Base-by-base conservation (phyloP, 2,113 vertebrate genomes). In the Formicarius rufipectus region DNA sequence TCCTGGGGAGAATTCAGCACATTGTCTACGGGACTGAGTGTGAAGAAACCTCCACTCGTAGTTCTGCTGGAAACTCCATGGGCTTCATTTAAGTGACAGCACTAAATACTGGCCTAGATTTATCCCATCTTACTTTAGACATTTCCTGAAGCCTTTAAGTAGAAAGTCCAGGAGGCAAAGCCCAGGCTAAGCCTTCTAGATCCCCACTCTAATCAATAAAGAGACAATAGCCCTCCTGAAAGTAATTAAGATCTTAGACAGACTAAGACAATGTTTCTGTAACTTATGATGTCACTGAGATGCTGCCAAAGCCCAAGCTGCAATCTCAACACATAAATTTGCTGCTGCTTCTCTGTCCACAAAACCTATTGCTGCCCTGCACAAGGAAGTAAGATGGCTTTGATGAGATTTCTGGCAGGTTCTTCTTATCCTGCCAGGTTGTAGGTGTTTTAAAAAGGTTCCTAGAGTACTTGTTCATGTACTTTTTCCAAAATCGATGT, bases 221-320 rank as follows among this genome's bases (percentile, higher is more conserved):
- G 62, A 95, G 66, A 82, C 78, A 95, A 93, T 21, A 42, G 83
- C 55, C 59, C 83, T 86, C 95, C 75, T 95, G 86, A 95, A 95
- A 94, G 89, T 78, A 86, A 96, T 52, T 86, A 90, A 89, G 75
- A 84, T 74, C 91, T 86, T 77, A 93, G 49, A 84, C 40, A 45
- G 86, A 35, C 92, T 93, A 93, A 86, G 83, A 75, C 90, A 90
- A 63, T 30, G 44, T 94, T 94, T 94, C 92, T 62, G n/a, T 91
- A 90, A 84, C 88, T 94, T 68, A 74, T 25, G 76, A 93, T 71
- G 89, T 92, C 93, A 93, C 64, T 21, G 80, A 95, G 89, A 56
- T 0, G 1, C 59, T 74, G 83, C 72, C 92, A 90, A 93, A 92
- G 50, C 40, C 68, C 37, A 35, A 42, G 59, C 55, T 67, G 83